Evolutionary conservation across 2,797 vertebrate species (phyloP).

Genomic region (Cercopithecus diana): DNA sequence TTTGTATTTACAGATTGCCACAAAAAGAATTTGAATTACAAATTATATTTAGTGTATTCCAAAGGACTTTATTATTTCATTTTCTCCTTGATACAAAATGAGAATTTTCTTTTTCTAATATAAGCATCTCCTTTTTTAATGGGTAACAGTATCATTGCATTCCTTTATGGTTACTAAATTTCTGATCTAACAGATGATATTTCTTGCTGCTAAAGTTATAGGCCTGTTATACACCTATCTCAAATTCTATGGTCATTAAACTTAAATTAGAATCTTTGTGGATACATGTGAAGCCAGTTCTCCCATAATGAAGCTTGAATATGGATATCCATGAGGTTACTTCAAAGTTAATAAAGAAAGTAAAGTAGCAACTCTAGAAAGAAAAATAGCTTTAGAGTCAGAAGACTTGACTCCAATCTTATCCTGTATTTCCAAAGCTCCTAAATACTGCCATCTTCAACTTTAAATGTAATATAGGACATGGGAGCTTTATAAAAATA

Average conservation of each 20-base stretch:
- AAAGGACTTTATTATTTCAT: constrained; percentile 10
- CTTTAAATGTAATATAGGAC: constrained; percentile 6
- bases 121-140: not conserved
- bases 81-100: not conserved
- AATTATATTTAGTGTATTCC: constrained; percentile 27
- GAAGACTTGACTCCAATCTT: not conserved
- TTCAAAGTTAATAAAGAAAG: not conserved
- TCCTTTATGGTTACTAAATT: not conserved
- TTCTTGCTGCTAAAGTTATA: not conserved
- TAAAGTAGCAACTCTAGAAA: not conserved
- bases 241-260: not conserved
- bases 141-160: not conserved
- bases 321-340: not conserved
- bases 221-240: not conserved
- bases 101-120: not conserved
- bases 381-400: not conserved
- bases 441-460: not conserved
- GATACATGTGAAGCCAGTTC: not conserved
- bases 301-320: not conserved
- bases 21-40: not conserved
- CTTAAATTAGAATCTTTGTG: not conserved
- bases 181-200: not conserved
- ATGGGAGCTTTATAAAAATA: not conserved
- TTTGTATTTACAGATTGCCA: not conserved
- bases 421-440: not conserved